Base-by-base conservation (phyloP, 2,113 vertebrate species). In the Psittacula cyanocephala region DNA sequence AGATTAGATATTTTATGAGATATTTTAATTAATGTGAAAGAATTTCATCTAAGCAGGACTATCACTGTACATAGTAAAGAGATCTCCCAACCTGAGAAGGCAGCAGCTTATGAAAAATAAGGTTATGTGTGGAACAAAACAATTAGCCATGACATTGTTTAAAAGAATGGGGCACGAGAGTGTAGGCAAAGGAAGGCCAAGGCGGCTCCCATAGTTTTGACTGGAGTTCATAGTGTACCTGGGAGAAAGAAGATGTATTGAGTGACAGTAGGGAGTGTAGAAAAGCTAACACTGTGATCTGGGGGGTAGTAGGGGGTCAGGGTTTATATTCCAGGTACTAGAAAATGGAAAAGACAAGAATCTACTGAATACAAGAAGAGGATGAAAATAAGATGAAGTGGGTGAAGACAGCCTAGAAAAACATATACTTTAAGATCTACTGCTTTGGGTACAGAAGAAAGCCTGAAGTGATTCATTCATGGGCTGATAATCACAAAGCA, bases 151-250 rank as follows among this genome's bases (percentile, higher is more conserved):
- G 27, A 70, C 47, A 10, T 4, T 60, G 0, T 44, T 76, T 35
- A n/a, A 80, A 53, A 62, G 33, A 44, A 41, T 29, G 7, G 10
- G 3, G 1, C 11, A 12, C 20, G 55, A 50, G 7, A 29, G 7
- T 39, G 5, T 11, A 13, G 19, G 8, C 37, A 81, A 15, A 81
- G 65, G n/a, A 3, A 35, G 47, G 8, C 9, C 44, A 24, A 2
- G 3, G 28, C 6, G 13, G 35, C 6, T 74, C 7, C 9, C 0
- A 1, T 0, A 3, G 9, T 6, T 41, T 78, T 55, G 29, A 14
- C 2, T 5, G 18, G 27, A 63, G 9, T 16, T 67, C 15, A 18
- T 10, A 39, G 10, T 17, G 18, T 24, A 6, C 13, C 33, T 64
- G 13, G 24, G n/a, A 79, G 25, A 76, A 94, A 72, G 15, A 76